These are phyloP conservation scores for Cantharis rufa DNA, from an alignment of 2,888 invertebrate species.

Conservation along the genomic window DNA sequence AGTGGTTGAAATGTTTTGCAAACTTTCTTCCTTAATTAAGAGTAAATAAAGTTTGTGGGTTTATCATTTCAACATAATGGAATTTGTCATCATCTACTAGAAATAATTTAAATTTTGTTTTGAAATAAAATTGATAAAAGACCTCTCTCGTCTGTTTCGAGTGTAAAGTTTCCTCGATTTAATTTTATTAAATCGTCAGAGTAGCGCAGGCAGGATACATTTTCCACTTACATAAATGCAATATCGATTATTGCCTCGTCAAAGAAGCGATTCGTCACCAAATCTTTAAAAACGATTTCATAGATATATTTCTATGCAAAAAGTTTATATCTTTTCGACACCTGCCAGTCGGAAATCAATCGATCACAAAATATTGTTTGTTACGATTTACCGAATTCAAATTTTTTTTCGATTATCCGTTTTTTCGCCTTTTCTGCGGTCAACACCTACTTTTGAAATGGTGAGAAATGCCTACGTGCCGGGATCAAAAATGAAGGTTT, in stretches of 20 bases:
- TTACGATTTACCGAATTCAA: neutral
- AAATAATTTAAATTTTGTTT: neutral
- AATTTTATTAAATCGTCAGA: neutral
- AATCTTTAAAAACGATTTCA: conserved; percentile 32
- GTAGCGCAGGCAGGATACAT: neutral
- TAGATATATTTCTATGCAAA: conserved; percentile 22
- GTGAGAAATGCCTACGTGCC: neutral
- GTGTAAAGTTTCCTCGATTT: neutral
- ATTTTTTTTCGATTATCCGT: neutral
- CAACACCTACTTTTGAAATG: neutral
- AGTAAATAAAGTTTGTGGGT: conserved; percentile 5
- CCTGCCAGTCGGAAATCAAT: conserved; percentile 35
- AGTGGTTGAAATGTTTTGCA: conserved; percentile 14
- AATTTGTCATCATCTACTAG: neutral
- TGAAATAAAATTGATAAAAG: neutral
- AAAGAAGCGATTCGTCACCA: conserved; percentile 24
- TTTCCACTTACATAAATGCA: neutral
- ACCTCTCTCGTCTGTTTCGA: neutral
- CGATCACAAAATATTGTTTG: conserved; percentile 18
- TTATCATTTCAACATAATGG: conserved; percentile 5
- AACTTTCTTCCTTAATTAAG: conserved; percentile 19
- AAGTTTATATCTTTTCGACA: conserved; percentile 37
- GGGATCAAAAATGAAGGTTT: neutral
- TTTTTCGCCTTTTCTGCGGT: neutral
- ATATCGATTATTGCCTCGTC: conserved; percentile 19